Conservation (phyloP, 2,113 vertebrate species). For the Geothlypis trichas region DNA sequence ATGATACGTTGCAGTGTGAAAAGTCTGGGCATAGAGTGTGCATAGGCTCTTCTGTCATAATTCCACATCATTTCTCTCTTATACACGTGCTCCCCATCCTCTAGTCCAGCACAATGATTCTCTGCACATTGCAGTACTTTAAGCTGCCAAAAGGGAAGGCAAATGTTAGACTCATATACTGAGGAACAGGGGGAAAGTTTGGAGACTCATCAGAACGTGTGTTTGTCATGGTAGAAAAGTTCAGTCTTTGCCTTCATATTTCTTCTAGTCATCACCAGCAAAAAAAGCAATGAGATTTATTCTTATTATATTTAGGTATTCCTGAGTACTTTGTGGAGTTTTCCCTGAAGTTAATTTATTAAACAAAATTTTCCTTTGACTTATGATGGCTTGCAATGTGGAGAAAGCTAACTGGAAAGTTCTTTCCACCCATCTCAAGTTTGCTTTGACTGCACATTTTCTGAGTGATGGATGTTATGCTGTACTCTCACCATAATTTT, state of each 20-base stretch:
- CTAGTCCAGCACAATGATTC: not conserved
- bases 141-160: constrained; percentile 9
- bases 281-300: constrained; percentile 35
- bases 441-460: constrained; percentile 47
- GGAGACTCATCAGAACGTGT: not conserved
- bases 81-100: not conserved
- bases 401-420: constrained; percentile 42
- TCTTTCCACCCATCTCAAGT: constrained; percentile 24
- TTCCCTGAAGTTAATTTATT: constrained; percentile 59
- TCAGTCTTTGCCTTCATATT: constrained; percentile 8
- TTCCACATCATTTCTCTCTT: constrained; percentile 30
- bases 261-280: constrained; percentile 40
- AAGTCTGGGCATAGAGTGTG: constrained; percentile 47
- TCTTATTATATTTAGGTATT: constrained; percentile 4
- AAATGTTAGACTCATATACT: constrained; percentile 3
- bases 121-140: not conserved
- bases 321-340: not conserved
- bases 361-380: constrained; percentile 44
- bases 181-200: not conserved
- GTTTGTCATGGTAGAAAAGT: not conserved
- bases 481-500: not conserved
- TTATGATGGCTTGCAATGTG: constrained; percentile 6
- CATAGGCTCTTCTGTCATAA: constrained; percentile 21
- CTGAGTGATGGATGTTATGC: not conserved
- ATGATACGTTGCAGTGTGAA: constrained; percentile 52